Evolutionary conservation across 2,888 invertebrate species (phyloP).

Genomic region (Ramazzottius varieornatus): DNA sequence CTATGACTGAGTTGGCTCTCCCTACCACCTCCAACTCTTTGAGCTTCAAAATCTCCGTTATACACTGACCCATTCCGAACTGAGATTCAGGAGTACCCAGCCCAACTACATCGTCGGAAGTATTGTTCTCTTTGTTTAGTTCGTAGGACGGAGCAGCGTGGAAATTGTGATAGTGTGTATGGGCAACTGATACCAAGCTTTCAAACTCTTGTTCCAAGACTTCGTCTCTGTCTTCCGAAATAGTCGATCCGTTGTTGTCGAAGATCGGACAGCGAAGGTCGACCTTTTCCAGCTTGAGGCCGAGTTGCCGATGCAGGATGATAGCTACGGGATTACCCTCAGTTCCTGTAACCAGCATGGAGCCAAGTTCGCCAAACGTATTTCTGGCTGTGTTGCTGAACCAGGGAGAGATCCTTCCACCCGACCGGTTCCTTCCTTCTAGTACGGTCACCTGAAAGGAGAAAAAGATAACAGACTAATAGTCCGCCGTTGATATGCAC

Average conservation of each 20-base stretch:
- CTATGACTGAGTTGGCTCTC: not conserved
- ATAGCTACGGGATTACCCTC: not conserved
- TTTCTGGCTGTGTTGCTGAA: not conserved
- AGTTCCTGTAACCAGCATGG: not conserved
- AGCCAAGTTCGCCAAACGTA: not conserved
- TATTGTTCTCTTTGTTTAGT: too few species aligned
- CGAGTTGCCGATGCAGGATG: not conserved
- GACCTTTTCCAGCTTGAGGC: not conserved
- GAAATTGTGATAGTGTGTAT: not conserved
- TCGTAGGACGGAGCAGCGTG: not conserved
- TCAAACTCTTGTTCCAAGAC: not conserved
- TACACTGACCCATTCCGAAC: not conserved
- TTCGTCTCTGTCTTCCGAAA: not conserved
- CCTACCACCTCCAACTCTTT: not conserved
- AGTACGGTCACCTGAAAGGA: not conserved
- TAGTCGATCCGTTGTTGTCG: not conserved
- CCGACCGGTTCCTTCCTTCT: not conserved
- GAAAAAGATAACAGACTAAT: too few species aligned
- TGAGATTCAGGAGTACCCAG: not conserved
- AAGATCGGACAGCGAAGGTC: not conserved
- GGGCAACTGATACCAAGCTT: not conserved
- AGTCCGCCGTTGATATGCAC: too few species aligned
- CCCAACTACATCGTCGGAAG: not conserved
- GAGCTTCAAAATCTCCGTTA: not conserved
- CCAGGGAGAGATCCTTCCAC: not conserved